Conservation (phyloP, 1,140 invertebrate genomes). For the Bombus soroeensis region DNA sequence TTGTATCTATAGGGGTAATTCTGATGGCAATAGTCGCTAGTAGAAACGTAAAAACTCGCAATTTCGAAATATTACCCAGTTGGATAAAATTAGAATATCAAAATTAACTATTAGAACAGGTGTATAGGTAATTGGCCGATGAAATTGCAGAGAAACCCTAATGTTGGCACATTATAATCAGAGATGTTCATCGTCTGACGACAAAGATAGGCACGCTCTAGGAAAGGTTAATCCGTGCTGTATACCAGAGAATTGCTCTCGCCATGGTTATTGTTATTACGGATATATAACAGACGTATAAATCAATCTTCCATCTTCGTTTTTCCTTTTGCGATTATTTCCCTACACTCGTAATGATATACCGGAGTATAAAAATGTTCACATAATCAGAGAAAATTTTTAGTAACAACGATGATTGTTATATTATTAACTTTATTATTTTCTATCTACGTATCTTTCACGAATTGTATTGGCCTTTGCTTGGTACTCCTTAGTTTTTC, state of each 20-base stretch:
- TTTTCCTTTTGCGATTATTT: neutral
- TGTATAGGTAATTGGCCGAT: slow-evolving; percentile 44
- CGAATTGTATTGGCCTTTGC: too few species aligned
- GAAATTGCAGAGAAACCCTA: slow-evolving; percentile 38
- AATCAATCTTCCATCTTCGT: neutral
- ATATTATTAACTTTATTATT: neutral
- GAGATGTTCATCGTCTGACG: slow-evolving; percentile 42
- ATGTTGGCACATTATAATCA: slow-evolving; percentile 64
- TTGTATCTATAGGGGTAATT: neutral
- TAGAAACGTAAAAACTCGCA: neutral
- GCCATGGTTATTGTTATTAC: slow-evolving; percentile 39
- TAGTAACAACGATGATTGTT: neutral
- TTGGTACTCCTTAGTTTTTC: too few species aligned
- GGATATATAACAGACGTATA: neutral
- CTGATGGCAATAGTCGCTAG: neutral
- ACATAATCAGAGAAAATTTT: neutral
- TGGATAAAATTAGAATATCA: slow-evolving; percentile 25
- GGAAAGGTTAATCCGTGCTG: slow-evolving; percentile 5
- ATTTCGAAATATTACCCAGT: neutral
- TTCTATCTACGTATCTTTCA: neutral
- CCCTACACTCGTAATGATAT: neutral
- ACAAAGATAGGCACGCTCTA: slow-evolving; percentile 45
- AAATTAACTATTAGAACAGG: slow-evolving; percentile 57
- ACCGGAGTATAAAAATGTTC: neutral
- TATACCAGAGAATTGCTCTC: slow-evolving; percentile 14